Evolutionary conservation across 2,888 invertebrate genomes (phyloP).

Genomic region (Meandrusa payeni): DNA sequence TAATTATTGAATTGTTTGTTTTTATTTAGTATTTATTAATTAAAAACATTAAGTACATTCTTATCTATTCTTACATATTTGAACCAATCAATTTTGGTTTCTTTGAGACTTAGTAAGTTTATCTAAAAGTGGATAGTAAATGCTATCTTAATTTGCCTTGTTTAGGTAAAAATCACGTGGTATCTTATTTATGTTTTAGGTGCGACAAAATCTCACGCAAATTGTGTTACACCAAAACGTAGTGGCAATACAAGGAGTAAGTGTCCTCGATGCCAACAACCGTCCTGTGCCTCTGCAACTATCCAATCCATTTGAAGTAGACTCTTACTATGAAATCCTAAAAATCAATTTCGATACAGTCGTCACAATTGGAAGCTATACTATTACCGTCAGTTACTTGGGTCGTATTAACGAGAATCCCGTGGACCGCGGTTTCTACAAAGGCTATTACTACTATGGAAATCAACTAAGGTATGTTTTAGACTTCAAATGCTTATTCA

Average conservation of each 20-base stretch:
- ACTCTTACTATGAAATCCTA: slow-evolving; percentile 56
- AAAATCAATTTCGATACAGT: slow-evolving; percentile 50
- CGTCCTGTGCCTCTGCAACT: slow-evolving; percentile 42
- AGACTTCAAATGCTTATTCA: not conserved
- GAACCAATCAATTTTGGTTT: too few relatives aligned
- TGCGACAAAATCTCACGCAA: slow-evolving; percentile 49
- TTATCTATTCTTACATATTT: too few relatives aligned
- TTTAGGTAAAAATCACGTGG: too few relatives aligned
- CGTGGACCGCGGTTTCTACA: slow-evolving; percentile 66
- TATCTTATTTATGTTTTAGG: too few relatives aligned
- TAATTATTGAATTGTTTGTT: too few relatives aligned
- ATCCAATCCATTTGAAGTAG: slow-evolving; percentile 45
- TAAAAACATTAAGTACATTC: too few relatives aligned
- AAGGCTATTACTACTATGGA: slow-evolving; percentile 58
- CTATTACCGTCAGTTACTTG: slow-evolving; percentile 47
- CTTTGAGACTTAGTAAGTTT: too few relatives aligned
- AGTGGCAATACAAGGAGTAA: slow-evolving; percentile 45
- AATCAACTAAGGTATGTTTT: slow-evolving; percentile 45
- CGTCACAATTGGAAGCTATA: slow-evolving; percentile 50
- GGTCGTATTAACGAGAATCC: slow-evolving; percentile 64
- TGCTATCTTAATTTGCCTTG: too few relatives aligned
- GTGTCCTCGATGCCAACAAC: slow-evolving; percentile 35
- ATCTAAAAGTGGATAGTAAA: too few relatives aligned
- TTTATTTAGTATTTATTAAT: too few relatives aligned
- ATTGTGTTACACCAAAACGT: slow-evolving; percentile 70